phyloP scores from a whole-genome alignment of 2,888 invertebrate species.

The Clanis bilineata region DNA sequence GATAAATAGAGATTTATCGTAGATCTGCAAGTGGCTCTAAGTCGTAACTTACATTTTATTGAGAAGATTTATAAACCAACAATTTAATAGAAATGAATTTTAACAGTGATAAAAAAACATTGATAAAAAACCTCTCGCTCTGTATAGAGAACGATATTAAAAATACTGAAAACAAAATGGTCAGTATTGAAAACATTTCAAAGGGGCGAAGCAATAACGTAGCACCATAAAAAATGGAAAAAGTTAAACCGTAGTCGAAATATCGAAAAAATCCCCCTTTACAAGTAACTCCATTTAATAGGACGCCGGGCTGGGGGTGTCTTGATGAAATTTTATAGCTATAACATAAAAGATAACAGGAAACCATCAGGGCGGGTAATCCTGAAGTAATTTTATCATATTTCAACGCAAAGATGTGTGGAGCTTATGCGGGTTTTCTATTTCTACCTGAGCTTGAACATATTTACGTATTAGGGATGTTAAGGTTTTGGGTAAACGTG shows the following conservation, averaged over 20 bases:
- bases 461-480: not conserved
- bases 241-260: not conserved
- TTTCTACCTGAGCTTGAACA: not conserved
- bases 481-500: no score
- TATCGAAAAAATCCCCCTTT: slow-evolving; percentile 1
- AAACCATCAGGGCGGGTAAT: not conserved
- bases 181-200: slow-evolving; percentile 2
- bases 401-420: not conserved
- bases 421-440: not conserved
- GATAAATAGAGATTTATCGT: no score
- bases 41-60: no score
- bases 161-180: not conserved
- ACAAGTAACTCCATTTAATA: slow-evolving; percentile 8
- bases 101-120: no score
- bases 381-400: slow-evolving; percentile 1
- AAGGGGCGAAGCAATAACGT: slow-evolving; percentile 3
- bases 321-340: slow-evolving; percentile 13
- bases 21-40: no score
- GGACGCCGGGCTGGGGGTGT: not conserved
- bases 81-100: no score
- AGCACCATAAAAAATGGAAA: slow-evolving; percentile 5
- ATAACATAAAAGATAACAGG: slow-evolving; percentile 6
- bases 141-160: not conserved
- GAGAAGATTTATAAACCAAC: no score
- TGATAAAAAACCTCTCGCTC: not conserved